Conservation (phyloP, 2,888 invertebrate species). For the Aleiodes alternator region DNA sequence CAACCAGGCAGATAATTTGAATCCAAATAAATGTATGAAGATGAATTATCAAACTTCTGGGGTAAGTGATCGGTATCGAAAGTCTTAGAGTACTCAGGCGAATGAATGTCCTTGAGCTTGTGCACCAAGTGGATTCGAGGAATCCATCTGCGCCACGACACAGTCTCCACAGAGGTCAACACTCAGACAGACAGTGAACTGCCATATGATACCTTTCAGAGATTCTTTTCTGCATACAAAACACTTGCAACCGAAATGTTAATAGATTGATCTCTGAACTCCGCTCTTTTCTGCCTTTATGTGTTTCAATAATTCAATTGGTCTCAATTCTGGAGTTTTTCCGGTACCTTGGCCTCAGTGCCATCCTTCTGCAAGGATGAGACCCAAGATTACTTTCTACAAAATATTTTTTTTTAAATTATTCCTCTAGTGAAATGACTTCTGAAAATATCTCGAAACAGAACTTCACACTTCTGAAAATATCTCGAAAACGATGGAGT, state of each 20-base stretch:
- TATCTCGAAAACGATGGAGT: too few relatives aligned
- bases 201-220: conserved; percentile 82
- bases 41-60: conserved; percentile 67
- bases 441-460: not conserved
- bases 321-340: conserved; percentile 67
- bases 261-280: conserved; percentile 60
- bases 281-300: conserved; percentile 74
- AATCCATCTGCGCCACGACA: conserved; percentile 78
- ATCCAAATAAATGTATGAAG: conserved; percentile 71
- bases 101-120: conserved; percentile 70
- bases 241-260: conserved; percentile 79
- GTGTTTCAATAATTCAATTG: conserved; percentile 74
- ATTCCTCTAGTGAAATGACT: not conserved
- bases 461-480: too few relatives aligned
- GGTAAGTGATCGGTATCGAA: conserved; percentile 71
- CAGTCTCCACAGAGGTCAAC: conserved; percentile 83
- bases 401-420: not conserved
- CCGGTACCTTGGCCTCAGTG: conserved; percentile 58
- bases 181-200: conserved; percentile 81
- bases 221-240: conserved; percentile 81
- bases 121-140: conserved; percentile 75
- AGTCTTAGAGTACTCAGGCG: conserved; percentile 60
- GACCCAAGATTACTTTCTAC: not conserved
- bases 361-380: conserved; percentile 62
- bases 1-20: conserved; percentile 72